A percentile compares a stretch with the other conserved stretches of the same genome.
Conservation (phyloP, 2,113 vertebrate genomes). For the Arvicanthis niloticus region DNA sequence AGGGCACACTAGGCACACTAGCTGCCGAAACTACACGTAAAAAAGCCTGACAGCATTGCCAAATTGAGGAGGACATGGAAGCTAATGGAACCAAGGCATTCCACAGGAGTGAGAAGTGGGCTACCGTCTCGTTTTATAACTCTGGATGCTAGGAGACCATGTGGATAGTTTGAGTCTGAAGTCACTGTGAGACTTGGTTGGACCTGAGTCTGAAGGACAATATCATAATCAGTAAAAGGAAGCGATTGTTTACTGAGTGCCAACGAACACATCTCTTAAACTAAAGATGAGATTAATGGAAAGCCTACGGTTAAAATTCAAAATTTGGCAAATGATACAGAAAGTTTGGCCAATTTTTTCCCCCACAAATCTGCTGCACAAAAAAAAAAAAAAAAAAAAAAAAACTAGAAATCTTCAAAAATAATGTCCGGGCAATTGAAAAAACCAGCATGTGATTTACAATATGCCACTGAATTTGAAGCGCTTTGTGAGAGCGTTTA, state of each 20-base stretch:
- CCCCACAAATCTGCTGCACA: constrained; percentile 75
- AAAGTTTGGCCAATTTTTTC: constrained; percentile 72
- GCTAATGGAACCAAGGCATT: fast-evolving
- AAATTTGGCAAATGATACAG: constrained; percentile 41
- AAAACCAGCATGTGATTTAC: constrained; percentile 82
- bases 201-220: not conserved
- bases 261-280: not conserved
- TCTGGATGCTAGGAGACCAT: not conserved
- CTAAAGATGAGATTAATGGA: not conserved
- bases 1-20: not conserved
- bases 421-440: constrained; percentile 79
- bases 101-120: not conserved
- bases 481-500: constrained; percentile 82
- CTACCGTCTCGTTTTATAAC: not conserved
- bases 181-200: not conserved
- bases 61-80: fast-evolving
- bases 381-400: constrained; percentile 75
- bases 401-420: constrained; percentile 76
- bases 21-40: fast-evolving
- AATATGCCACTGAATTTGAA: constrained; percentile 78
- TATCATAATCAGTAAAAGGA: constrained; percentile 1
- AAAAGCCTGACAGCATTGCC: not conserved
- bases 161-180: not conserved
- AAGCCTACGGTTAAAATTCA: not conserved
- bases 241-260: not conserved